Conservation (phyloP, 2,888 invertebrate genomes). For the Bursaphelenchus okinawaensis region DNA sequence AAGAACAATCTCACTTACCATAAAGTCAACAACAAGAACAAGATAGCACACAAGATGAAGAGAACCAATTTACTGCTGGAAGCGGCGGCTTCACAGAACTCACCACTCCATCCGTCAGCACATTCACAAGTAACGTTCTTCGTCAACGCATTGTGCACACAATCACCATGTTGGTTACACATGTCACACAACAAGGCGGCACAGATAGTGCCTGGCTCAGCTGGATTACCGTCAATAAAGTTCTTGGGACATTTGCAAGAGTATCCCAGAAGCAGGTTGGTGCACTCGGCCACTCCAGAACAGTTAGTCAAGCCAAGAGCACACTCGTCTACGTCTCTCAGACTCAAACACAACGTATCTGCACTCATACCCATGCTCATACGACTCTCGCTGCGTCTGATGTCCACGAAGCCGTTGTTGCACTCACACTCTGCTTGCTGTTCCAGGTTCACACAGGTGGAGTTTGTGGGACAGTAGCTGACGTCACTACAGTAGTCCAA, state of each 20-base stretch:
- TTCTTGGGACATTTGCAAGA: conserved; percentile 54
- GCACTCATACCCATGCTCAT: conserved; percentile 39
- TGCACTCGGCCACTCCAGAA: conserved; percentile 54
- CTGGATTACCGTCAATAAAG: conserved; percentile 53
- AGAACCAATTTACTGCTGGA: conserved; percentile 47
- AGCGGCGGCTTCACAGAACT: conserved; percentile 51
- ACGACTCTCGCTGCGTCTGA: conserved; percentile 42
- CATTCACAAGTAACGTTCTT: conserved; percentile 55
- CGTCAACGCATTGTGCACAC: conserved; percentile 51
- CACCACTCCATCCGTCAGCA: conserved; percentile 52
- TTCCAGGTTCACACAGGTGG: conserved; percentile 82
- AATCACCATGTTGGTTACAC: conserved; percentile 44
- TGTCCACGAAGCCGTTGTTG: conserved; percentile 76
- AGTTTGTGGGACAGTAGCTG: conserved; percentile 81
- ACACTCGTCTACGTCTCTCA: conserved; percentile 53
- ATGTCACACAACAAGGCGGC: conserved; percentile 52
- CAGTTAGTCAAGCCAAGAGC: conserved; percentile 57
- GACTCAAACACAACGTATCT: conserved; percentile 47
- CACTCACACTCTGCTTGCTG: conserved; percentile 86
- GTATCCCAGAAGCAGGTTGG: conserved; percentile 52
- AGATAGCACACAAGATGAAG: conserved; percentile 50
- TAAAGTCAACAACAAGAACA: conserved; percentile 53
- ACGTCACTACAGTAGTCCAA: conserved; percentile 56
- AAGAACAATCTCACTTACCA: conserved; percentile 31
- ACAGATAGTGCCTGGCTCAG: conserved; percentile 52